Evolutionary conservation across 2,797 vertebrate species (phyloP).

Genomic region (Galagoides demidoff): DNA sequence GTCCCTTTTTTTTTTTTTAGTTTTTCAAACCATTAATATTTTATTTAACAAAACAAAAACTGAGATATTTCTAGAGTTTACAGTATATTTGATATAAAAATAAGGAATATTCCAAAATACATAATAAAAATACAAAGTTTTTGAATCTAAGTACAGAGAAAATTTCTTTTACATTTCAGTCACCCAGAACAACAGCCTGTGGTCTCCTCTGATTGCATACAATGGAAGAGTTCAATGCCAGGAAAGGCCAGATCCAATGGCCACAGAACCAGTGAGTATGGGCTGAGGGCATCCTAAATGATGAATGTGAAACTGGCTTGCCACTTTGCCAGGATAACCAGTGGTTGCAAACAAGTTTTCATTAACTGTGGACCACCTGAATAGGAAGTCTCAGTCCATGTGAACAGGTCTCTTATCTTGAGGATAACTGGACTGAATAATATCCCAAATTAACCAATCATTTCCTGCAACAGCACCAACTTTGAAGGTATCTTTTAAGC

Average conservation of each 20-base stretch:
- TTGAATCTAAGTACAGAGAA: conserved; percentile 57
- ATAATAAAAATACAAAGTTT: conserved; percentile 70
- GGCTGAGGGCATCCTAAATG: conserved; percentile 98
- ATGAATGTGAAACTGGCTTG: conserved; percentile 94
- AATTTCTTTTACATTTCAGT: conserved; percentile 94
- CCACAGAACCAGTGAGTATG: conserved; percentile 91
- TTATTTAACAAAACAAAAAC: conserved; percentile 81
- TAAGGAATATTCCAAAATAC: conserved; percentile 73
- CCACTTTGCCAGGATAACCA: conserved; percentile 96
- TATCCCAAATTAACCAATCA: no score
- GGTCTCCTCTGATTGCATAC: conserved; percentile 94
- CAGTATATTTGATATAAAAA: conserved; percentile 76
- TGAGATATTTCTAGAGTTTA: conserved; percentile 48
- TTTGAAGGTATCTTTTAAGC: no score
- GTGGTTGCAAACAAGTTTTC: conserved; percentile 97
- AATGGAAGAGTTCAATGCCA: conserved; percentile 97
- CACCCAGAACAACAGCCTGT: conserved; percentile 97
- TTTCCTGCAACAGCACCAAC: no score
- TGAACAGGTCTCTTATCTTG: no score
- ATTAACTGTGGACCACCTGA: conserved; percentile 95
- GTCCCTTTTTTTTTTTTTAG: not conserved
- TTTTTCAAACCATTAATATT: conserved; percentile 59
- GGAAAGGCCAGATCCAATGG: conserved; percentile 95
- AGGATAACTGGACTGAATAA: no score
- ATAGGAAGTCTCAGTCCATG: no score